These are phyloP conservation scores for Atrina japonica DNA, from an alignment of 2,888 invertebrate genomes.

Conservation along the genomic window DNA sequence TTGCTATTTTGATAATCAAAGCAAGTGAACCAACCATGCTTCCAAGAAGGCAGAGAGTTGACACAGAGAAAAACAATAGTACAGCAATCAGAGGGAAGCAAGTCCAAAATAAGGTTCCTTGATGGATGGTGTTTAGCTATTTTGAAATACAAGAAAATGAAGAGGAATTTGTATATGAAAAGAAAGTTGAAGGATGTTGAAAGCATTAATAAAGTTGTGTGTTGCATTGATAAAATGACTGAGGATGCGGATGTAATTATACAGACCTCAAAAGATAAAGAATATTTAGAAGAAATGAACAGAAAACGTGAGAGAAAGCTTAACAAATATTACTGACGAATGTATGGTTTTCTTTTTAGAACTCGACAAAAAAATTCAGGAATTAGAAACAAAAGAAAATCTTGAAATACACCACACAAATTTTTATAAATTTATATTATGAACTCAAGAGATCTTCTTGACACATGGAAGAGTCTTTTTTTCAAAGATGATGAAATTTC, in stretches of 20 bases:
- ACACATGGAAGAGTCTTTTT: slow-evolving; percentile 13
- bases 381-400: background rate
- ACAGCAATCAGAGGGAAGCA: slow-evolving; percentile 30
- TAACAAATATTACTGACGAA: slow-evolving; percentile 10
- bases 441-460: too few species aligned
- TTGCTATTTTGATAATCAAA: slow-evolving; percentile 1
- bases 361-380: slow-evolving; percentile 2
- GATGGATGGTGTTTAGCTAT: slow-evolving; percentile 37
- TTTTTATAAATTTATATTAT: slow-evolving; percentile 15
- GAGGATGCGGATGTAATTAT: slow-evolving; percentile 2
- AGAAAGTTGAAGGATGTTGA: slow-evolving; percentile 2
- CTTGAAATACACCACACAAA: background rate
- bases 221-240: slow-evolving; percentile 4
- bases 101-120: slow-evolving; percentile 33
- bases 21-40: slow-evolving; percentile 21
- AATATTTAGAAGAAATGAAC: slow-evolving; percentile 3
- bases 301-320: background rate
- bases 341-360: background rate
- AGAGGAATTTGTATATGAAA: slow-evolving; percentile 8
- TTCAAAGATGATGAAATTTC: slow-evolving; percentile 2
- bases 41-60: background rate
- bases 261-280: slow-evolving; percentile 3
- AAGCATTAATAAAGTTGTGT: background rate
- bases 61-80: too few species aligned
- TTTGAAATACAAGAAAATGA: slow-evolving; percentile 20